Conservation (phyloP, 1,140 invertebrate species). For the Drosophila pseudoobscura region DNA sequence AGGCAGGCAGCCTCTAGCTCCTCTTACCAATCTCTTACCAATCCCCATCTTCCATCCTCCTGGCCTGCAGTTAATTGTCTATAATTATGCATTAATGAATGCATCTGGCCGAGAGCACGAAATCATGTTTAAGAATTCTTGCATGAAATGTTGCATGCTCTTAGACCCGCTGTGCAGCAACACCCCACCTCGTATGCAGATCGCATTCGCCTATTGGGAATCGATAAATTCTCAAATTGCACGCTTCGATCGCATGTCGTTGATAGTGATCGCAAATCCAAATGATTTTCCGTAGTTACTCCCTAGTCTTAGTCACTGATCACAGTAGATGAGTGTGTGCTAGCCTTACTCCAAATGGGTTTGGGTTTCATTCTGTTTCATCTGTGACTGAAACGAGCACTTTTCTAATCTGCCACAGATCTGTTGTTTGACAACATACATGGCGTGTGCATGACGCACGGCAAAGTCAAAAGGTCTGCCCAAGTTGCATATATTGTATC, state of each 20-base stretch:
- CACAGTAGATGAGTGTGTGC: conserved; percentile 26
- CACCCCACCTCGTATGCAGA: conserved; percentile 35
- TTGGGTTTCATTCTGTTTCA: no score
- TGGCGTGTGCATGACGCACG: not conserved
- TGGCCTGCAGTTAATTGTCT: conserved; percentile 69
- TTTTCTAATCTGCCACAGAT: no score
- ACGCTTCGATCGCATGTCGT: conserved; percentile 72
- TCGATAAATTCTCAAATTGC: conserved; percentile 79
- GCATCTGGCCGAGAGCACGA: conserved; percentile 77
- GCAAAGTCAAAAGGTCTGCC: no score
- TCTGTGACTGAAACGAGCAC: no score
- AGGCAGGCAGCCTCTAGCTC: conserved; percentile 5
- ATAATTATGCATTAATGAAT: conserved; percentile 80
- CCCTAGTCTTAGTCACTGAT: conserved; percentile 34
- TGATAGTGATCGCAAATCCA: conserved; percentile 61
- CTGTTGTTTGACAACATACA: no score
- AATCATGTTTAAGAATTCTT: conserved; percentile 75
- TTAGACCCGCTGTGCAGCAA: conserved; percentile 1
- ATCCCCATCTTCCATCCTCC: not conserved
- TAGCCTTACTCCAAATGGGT: no score
- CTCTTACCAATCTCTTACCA: conserved; percentile 7
- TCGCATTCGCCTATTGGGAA: conserved; percentile 64
- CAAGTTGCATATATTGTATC: no score
- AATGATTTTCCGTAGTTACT: conserved; percentile 35
- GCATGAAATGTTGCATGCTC: conserved; percentile 75